These are phyloP conservation scores for Clamator glandarius DNA, from an alignment of 2,797 vertebrate species.

Conservation along the genomic window DNA sequence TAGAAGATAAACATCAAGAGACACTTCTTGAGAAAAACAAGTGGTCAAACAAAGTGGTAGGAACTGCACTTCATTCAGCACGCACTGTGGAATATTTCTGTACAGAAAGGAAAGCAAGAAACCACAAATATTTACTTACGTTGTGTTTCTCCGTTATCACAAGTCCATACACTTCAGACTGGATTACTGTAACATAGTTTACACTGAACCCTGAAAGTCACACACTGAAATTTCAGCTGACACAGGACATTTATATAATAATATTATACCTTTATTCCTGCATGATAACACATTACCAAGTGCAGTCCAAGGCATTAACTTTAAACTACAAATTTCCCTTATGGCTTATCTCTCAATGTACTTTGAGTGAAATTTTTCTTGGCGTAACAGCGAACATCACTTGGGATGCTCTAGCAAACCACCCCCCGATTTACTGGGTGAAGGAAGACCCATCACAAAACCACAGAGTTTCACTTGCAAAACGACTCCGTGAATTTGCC, in stretches of 20 bases:
- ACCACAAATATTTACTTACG: not conserved
- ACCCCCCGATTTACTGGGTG: not conserved
- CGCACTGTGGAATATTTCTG: not conserved
- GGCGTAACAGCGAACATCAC: not conserved
- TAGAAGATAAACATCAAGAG: too few species aligned
- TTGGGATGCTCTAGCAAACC: not conserved
- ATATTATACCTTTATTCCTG: not conserved
- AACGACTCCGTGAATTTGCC: not conserved
- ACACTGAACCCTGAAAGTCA: conserved; percentile 3
- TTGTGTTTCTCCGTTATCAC: not conserved
- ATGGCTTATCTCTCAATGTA: not conserved
- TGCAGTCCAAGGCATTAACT: not conserved
- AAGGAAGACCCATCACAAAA: not conserved
- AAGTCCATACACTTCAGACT: not conserved
- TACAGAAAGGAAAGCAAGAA: not conserved
- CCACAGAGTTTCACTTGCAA: not conserved
- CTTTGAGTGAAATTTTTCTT: not conserved
- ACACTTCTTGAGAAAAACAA: conserved; percentile 28
- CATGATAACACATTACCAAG: not conserved
- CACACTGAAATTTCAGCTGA: not conserved
- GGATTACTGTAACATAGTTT: not conserved
- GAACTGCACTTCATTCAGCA: not conserved
- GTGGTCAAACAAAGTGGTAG: not conserved
- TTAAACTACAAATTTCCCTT: not conserved
- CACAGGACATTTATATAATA: not conserved